phyloP scores from a whole-genome alignment of 2,113 vertebrate genomes.

The Sporophila hypoxantha region DNA sequence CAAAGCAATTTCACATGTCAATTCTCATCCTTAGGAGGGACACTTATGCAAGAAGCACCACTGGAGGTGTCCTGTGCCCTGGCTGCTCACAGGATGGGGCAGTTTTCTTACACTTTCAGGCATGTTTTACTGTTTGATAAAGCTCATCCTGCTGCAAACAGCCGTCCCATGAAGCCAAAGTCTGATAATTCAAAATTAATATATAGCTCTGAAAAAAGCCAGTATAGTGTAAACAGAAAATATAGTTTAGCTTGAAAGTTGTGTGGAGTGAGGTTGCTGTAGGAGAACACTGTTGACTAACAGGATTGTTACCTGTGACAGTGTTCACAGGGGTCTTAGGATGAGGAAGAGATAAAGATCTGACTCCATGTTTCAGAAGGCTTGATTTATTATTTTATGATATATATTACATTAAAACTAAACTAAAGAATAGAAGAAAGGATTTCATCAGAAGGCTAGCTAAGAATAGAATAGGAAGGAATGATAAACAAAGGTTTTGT shows the following conservation, averaged over 20 bases:
- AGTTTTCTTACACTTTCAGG: background rate
- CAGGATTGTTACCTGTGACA: background rate
- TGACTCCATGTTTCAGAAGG: too few species aligned
- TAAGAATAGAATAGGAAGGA: too few species aligned
- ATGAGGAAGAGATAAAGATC: too few species aligned
- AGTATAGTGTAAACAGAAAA: background rate
- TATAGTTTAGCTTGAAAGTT: background rate
- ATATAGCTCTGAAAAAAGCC: background rate
- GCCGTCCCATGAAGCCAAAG: background rate
- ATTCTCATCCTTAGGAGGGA: background rate
- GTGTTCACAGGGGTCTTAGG: too few species aligned
- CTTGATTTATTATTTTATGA: too few species aligned
- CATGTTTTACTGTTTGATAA: background rate
- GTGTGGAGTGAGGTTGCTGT: background rate
- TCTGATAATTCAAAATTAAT: background rate
- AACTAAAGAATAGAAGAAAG: too few species aligned
- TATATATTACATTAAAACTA: too few species aligned
- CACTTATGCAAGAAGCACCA: background rate
- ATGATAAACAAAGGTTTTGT: too few species aligned
- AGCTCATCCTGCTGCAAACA: background rate
- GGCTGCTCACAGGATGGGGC: background rate
- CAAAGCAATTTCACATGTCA: background rate
- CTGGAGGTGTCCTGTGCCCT: background rate
- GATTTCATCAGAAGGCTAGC: too few species aligned
- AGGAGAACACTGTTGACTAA: background rate